phyloP scores from a whole-genome alignment of 2,797 vertebrate species.

The Mormyrops attenuatus region DNA sequence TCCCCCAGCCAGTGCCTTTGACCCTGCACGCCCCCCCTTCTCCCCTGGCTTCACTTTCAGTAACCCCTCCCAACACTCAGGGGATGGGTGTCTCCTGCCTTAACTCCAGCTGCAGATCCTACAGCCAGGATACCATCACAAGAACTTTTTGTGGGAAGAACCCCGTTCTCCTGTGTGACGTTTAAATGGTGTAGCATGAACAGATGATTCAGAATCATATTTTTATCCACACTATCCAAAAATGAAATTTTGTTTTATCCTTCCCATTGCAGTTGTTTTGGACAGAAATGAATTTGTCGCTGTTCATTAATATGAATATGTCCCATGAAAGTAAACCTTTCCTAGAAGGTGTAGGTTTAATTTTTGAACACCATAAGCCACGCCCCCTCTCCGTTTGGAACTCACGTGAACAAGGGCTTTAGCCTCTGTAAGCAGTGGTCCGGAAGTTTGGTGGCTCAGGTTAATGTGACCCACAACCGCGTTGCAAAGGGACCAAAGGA shows the following conservation, averaged over 20 bases:
- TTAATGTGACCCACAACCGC: not conserved
- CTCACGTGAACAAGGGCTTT: not conserved
- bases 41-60: not conserved
- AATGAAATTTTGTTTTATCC: not conserved
- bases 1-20: not conserved
- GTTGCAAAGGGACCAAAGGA: not conserved
- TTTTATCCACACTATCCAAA: not conserved
- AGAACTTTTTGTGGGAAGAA: not conserved
- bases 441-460: not conserved
- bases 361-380: not conserved
- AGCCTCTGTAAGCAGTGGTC: not conserved
- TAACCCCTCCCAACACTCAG: too few relatives aligned
- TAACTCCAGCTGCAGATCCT: not conserved
- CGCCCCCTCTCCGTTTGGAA: not conserved
- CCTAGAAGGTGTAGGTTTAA: not conserved
- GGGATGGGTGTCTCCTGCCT: conserved; percentile 7
- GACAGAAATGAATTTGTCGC: not conserved
- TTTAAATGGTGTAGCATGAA: not conserved
- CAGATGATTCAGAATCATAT: not conserved
- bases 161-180: not conserved
- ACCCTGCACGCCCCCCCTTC: not conserved
- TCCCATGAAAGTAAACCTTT: not conserved
- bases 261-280: not conserved
- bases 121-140: not conserved
- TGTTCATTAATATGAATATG: not conserved